Evolutionary conservation across 2,888 invertebrate genomes (phyloP).

Genomic region (Folsomia manolachei): DNA sequence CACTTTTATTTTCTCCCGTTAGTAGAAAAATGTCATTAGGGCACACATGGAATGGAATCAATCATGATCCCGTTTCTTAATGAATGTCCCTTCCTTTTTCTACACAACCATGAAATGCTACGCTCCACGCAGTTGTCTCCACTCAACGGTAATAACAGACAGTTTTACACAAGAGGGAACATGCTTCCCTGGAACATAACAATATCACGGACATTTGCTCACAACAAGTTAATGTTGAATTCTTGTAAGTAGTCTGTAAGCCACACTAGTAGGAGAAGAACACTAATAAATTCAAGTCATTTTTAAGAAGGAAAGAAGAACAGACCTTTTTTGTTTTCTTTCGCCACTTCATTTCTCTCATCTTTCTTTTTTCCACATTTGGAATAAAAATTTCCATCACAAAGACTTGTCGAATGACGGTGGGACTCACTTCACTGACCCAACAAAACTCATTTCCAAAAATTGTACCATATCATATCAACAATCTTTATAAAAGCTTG

Average conservation of each 20-base stretch:
- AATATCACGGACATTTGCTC: slow-evolving; percentile 6
- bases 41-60: slow-evolving; percentile 51
- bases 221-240: neutral
- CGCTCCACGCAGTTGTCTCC: neutral
- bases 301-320: neutral
- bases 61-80: slow-evolving; percentile 40
- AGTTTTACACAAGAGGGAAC: neutral
- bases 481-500: no score
- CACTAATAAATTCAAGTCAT: neutral
- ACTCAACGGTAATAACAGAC: neutral
- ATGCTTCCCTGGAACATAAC: neutral
- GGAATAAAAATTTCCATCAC: neutral
- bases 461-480: neutral
- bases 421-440: neutral
- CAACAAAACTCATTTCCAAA: neutral
- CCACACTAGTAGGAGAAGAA: neutral
- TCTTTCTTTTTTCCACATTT: neutral
- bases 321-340: neutral
- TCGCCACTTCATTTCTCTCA: slow-evolving; percentile 1
- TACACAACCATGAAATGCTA: neutral
- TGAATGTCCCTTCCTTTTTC: slow-evolving; percentile 28
- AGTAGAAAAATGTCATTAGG: slow-evolving; percentile 48
- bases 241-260: no score
- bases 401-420: neutral
- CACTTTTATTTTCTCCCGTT: neutral